Base-by-base conservation (phyloP, 2,888 invertebrate genomes). In the Sarcophaga variegata region DNA sequence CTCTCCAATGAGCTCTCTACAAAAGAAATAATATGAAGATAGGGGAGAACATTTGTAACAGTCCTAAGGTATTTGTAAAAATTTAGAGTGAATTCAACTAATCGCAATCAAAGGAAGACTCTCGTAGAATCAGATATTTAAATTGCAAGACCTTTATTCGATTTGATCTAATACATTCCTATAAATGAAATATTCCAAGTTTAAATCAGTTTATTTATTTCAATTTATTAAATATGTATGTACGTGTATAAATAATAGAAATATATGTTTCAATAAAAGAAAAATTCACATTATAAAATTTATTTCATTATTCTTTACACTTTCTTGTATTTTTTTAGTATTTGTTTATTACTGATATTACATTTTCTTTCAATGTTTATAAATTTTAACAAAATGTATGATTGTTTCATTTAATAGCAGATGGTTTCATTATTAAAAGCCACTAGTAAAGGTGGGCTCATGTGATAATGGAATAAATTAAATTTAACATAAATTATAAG, bases 371-470 rank as follows among this genome's bases (percentile, higher is more conserved):
- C 22, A n/a, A 62, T 62, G n/a, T 20, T 62, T 62, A 62, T 22
- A n/a, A n/a, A 62, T 0, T 62, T 14, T 62, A 62, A 17, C n/a
- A 62, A 37, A 37, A n/a, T 62, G 62, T 2, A 37, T 59, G 17
- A 72, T 45, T 67, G n/a, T 74, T 70, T 20, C 37, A 14, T 54
- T 54, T 12, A 54, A 14, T 54, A 54, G 54, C 54, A 54, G 54
- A 54, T 45, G 11, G 11, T n/a, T n/a, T 62, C 45, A 27, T 27
- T 54, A 76, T 22, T 47, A 70, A 47, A 81, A 67, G 49, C 47
- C 60, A 74, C 60, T 49, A 22, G 47, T 64, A 49, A 60, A 62
- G 71, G 71, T 80, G 79, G 79, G 62, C 27, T 70, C 2, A 14
- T 17, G 62, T 69, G 25, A 59, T 37, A 59, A 62, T 4, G 25